Evolutionary conservation across 1,140 invertebrate genomes (phyloP), one percentile per base, ranked within the genome.

Genomic region (Helicorthomorpha holstii): DNA sequence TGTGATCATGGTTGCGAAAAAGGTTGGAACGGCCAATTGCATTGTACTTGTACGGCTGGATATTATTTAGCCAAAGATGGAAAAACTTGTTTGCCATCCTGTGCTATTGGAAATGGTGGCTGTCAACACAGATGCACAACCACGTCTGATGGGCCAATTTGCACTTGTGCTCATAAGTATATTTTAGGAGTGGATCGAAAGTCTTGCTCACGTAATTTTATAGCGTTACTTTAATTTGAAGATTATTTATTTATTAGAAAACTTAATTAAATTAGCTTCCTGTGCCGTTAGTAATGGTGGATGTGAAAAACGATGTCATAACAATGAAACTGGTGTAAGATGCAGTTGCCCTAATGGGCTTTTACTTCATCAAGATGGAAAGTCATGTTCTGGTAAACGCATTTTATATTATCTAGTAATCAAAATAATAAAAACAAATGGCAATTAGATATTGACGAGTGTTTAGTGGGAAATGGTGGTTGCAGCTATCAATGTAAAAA

Each of bases 401-500:
- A 45, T 4, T 4, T n/a, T 45, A 7, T 45, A 34, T 34, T 7
- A 34, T 34, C 7, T 34, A 7, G 29, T 16, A 7, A 16, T 34
- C 29, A 7, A 16, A 34, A 7, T 16, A 34, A 16, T 34, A 34
- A 16, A 7, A 34, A 16, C 29, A 34, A 34, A 16, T 34, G 16
- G 16, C 29, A 19, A 4, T 38, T 26, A 51, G 83, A 66, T 75
- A 74, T 74, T 1, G 73, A 85, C 59, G 82, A 85, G 63, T 85
- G 83, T 63, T 59, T 69, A 19, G 75, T 78, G 46, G 72, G 77
- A 49, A 73, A 75, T 27, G 75, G 72, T n/a, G 68, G 75, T 0
- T 85, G 82, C 59, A 70, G 69, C 41, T 67, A 75, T 3, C 62
- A 73, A 1, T 88, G 85, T 60, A 64, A 79, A 0, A 88, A 89